phyloP scores from a whole-genome alignment of 2,888 invertebrate genomes.

The Lasioglossum figueresi region DNA sequence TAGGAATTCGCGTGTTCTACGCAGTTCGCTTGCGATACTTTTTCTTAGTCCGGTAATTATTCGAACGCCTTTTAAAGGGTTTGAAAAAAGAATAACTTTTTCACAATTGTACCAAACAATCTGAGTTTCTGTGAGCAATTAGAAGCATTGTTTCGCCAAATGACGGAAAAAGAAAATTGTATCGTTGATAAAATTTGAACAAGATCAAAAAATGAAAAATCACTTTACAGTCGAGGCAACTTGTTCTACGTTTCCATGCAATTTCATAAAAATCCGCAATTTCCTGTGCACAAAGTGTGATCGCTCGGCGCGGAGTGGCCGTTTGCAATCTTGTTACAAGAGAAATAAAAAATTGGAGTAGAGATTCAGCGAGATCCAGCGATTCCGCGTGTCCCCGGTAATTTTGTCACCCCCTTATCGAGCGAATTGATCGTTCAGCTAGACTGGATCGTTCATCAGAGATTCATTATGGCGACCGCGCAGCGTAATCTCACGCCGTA shows the following conservation, averaged over 20 bases:
- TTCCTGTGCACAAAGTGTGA: neutral
- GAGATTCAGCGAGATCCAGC: neutral
- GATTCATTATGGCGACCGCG: conserved; percentile 22
- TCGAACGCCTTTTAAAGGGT: too few relatives aligned
- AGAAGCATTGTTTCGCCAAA: too few relatives aligned
- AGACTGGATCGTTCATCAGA: conserved; percentile 27
- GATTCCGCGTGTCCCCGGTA: neutral
- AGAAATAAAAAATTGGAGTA: neutral
- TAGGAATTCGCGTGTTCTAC: neutral
- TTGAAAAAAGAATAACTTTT: too few relatives aligned
- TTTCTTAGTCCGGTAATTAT: neutral
- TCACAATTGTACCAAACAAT: too few relatives aligned
- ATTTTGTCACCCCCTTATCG: neutral
- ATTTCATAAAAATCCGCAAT: neutral
- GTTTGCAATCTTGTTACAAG: neutral
- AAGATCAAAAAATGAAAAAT: neutral
- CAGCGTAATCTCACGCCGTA: conserved; percentile 33
- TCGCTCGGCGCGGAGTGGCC: neutral
- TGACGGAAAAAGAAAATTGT: too few relatives aligned
- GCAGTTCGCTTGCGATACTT: neutral
- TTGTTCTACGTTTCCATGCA: neutral
- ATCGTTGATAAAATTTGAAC: neutral
- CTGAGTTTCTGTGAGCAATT: too few relatives aligned
- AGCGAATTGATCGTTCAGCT: neutral
- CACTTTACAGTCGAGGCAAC: neutral